Base-by-base conservation (phyloP, 2,888 invertebrate genomes). In the Chrysomela aeneicollis region DNA sequence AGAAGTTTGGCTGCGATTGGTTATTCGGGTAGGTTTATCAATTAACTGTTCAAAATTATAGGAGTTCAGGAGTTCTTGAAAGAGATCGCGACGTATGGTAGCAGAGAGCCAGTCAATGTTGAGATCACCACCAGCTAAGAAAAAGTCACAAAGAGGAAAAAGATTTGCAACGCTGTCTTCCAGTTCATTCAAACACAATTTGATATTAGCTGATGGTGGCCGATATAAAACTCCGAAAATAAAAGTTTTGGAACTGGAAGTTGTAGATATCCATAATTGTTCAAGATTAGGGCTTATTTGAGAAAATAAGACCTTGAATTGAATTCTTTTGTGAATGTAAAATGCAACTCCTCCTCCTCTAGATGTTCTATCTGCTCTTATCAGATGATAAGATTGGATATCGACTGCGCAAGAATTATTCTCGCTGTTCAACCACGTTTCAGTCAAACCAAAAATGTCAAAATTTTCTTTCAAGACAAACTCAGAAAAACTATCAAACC, bases 401-500 rank as follows among this genome's bases (percentile, higher is more conserved):
- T 21, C 1, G 22, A 51, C n/a, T 1, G 21, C n/a, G n/a, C 26
- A 10, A 1, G 51, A 51, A 5, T 51, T 6, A 21, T 12, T 21
- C n/a, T 51, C 19, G 21, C 26, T 21, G 22, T 17, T 21, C 12
- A 51, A 26, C 51, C 51, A 51, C 10, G 21, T 51, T 26, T 51
- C 22, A 8, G 51, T 22, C 22, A 51, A 15, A 15, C 51, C 51
- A 51, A 21, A 26, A 12, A 51, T 51, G 17, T 51, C 51, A 12
- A 35, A 6, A 6, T 35, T 35, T 9, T 35, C 10, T 35, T 6
- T 35, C 10, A 10, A 35, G 10, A 35, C 10, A 35, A 35, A 35
- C 5, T 35, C 32, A 35, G 32, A 35, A 35, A 35, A 10, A 35
- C 10, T 35, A 35, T 35, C 32, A 9, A 35, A 35, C 5, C 32